Evolutionary conservation across 2,113 vertebrate genomes (phyloP).

Genomic region (Alaudala cheleensis): DNA sequence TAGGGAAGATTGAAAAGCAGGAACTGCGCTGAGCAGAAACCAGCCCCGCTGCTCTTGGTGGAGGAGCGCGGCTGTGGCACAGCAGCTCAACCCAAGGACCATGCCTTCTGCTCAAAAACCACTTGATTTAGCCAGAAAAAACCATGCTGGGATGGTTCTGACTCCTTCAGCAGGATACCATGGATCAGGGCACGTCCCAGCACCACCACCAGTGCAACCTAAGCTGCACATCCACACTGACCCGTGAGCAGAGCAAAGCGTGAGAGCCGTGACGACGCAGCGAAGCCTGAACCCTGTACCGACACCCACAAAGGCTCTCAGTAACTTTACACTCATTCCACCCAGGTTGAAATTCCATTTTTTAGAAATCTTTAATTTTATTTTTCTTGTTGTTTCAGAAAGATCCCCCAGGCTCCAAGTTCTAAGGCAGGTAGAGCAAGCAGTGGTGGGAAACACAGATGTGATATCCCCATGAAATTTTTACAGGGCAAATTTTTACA

Average conservation of each 20-base stretch:
- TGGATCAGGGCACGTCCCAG: rapidly evolving
- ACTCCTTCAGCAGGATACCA: rapidly evolving
- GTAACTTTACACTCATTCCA: neutral
- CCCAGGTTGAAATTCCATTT: neutral
- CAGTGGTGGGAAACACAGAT: neutral
- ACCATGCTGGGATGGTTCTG: rapidly evolving
- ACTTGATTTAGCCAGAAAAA: neutral
- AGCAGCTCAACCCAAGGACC: neutral
- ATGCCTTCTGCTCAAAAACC: neutral
- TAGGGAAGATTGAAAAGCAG: neutral
- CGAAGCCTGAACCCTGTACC: neutral
- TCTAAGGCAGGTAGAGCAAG: neutral
- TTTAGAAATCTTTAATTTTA: rapidly evolving
- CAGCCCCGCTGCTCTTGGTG: rapidly evolving
- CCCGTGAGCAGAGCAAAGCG: rapidly evolving
- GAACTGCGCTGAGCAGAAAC: neutral
- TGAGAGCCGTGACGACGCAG: rapidly evolving
- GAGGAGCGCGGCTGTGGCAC: rapidly evolving
- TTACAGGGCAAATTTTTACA: neutral
- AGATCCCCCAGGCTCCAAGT: neutral
- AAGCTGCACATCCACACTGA: rapidly evolving
- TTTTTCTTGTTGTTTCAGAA: neutral
- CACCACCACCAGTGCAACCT: neutral
- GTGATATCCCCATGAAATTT: rapidly evolving
- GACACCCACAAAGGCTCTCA: neutral